phyloP scores from a whole-genome alignment of 2,113 vertebrate genomes.

The Rhinolophus sinicus region DNA sequence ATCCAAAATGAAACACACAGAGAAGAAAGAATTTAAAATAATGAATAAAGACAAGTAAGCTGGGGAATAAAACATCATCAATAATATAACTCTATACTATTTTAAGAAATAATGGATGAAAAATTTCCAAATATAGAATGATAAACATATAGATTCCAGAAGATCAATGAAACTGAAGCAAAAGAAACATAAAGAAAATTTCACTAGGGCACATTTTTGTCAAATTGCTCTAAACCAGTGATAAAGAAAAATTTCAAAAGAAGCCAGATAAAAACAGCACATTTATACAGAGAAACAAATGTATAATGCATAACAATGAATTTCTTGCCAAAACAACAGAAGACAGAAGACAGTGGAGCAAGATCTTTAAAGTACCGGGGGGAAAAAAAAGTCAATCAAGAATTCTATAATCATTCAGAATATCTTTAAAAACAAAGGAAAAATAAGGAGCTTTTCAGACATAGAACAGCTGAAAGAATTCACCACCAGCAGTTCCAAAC shows the following conservation, averaged over 20 bases:
- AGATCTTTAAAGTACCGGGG: neutral
- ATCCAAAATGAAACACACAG: neutral
- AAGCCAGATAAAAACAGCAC: neutral
- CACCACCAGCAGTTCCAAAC: neutral
- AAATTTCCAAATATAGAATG: neutral
- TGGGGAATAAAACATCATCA: neutral
- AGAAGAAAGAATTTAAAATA: neutral
- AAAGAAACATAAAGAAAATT: neutral
- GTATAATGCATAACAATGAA: neutral
- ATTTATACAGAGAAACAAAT: neutral
- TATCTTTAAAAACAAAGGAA: neutral
- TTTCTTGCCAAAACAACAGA: neutral
- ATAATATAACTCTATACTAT: neutral
- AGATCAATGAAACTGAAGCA: neutral
- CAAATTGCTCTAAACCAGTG: neutral
- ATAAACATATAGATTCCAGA: neutral
- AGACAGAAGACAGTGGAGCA: neutral
- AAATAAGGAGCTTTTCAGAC: neutral
- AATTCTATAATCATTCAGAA: neutral
- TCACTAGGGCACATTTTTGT: neutral
- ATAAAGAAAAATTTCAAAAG: neutral
- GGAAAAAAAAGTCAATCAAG: neutral
- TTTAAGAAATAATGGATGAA: neutral
- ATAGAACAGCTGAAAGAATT: neutral
- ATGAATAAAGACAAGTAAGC: neutral